These are phyloP conservation scores for Diaphora mendica DNA, from an alignment of 2,888 invertebrate species.

Conservation along the genomic window DNA sequence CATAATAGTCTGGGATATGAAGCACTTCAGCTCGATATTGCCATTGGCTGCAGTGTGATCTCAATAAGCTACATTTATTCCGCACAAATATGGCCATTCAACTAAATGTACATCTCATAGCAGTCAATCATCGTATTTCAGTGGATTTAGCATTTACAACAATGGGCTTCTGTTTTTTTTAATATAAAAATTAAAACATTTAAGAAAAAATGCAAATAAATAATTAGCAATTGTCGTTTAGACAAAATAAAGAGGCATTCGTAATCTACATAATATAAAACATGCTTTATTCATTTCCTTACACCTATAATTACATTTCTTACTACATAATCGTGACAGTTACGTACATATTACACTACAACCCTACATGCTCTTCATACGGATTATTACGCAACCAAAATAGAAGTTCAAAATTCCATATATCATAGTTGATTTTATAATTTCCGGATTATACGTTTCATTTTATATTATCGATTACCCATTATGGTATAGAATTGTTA, in stretches of 20 bases:
- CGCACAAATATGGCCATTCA: slow-evolving; percentile 26
- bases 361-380: slow-evolving; percentile 74
- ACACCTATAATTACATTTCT: slow-evolving; percentile 81
- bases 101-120: slow-evolving; percentile 10
- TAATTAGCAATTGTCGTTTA: slow-evolving; percentile 80
- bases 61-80: slow-evolving; percentile 38
- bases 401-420: slow-evolving; percentile 44
- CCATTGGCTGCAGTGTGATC: slow-evolving; percentile 62
- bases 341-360: slow-evolving; percentile 69
- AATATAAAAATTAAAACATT: slow-evolving; percentile 83
- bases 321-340: slow-evolving; percentile 74
- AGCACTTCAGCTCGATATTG: slow-evolving; percentile 60
- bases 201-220: slow-evolving; percentile 85
- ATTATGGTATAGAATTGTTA: slow-evolving; percentile 46
- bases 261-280: slow-evolving; percentile 85
- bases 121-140: slow-evolving; percentile 33
- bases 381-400: slow-evolving; percentile 59
- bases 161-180: slow-evolving; percentile 72
- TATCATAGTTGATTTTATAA: slow-evolving; percentile 43
- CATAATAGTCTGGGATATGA: slow-evolving; percentile 74
- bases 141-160: slow-evolving; percentile 75
- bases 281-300: slow-evolving; percentile 82
- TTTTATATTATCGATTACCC: slow-evolving; percentile 43
- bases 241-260: slow-evolving; percentile 81
- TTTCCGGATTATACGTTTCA: slow-evolving; percentile 47